These are phyloP conservation scores for Sebastes taczanowskii DNA, from an alignment of 2,797 vertebrate genomes.

Conservation along the genomic window DNA sequence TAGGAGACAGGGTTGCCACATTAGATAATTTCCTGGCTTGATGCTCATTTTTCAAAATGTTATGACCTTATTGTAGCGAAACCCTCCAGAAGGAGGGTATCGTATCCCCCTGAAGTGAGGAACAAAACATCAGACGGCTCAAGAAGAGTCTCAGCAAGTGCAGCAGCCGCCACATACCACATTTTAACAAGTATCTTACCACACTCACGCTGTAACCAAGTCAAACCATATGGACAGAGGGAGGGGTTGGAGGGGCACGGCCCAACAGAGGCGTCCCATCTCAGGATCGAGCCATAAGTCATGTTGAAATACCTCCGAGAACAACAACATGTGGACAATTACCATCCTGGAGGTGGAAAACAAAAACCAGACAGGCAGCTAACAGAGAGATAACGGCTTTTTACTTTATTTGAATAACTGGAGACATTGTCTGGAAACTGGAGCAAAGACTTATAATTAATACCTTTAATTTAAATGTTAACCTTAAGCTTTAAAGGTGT, in stretches of 20 bases:
- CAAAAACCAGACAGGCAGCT: slow-evolving; percentile 57
- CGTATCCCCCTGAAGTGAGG: slow-evolving; percentile 21
- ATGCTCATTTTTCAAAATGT: slow-evolving; percentile 30
- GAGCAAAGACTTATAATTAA: neutral
- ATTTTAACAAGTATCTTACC: slow-evolving; percentile 88
- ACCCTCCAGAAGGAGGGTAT: slow-evolving; percentile 16
- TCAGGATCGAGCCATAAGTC: slow-evolving; percentile 83
- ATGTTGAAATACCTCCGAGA: slow-evolving; percentile 76
- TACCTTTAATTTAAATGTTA: neutral
- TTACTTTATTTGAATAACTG: slow-evolving; percentile 7
- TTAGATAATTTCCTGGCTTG: slow-evolving; percentile 1
- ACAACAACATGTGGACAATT: slow-evolving; percentile 85
- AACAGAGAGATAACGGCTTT: slow-evolving; percentile 47
- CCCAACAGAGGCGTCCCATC: slow-evolving; percentile 56
- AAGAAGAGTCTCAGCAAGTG: slow-evolving; percentile 79
- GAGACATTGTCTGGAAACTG: neutral
- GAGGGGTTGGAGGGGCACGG: neutral
- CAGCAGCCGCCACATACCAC: slow-evolving; percentile 81
- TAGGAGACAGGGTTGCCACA: neutral
- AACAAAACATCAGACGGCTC: slow-evolving; percentile 70
- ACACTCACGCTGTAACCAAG: slow-evolving; percentile 89
- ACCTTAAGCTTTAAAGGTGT: neutral
- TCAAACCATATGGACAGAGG: slow-evolving; percentile 87
- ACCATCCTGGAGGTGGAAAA: slow-evolving; percentile 66
- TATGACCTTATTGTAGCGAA: slow-evolving; percentile 32